These are phyloP conservation scores for Cirrhinus mrigala DNA, from an alignment of 2,797 vertebrate genomes.

Conservation along the genomic window DNA sequence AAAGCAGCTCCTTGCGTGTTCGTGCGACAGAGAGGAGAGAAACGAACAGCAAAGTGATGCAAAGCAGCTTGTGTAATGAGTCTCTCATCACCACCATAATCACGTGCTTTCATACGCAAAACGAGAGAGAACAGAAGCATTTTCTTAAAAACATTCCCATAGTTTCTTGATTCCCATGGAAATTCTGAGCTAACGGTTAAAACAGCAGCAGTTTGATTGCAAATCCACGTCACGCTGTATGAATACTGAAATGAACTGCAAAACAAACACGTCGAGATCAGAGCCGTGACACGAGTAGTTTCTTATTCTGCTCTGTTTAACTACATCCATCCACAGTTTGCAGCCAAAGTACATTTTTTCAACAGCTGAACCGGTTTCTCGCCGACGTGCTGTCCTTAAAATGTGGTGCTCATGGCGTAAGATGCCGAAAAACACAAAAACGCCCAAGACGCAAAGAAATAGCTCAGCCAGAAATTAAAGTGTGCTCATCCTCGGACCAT, in stretches of 20 bases:
- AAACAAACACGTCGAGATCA: not conserved
- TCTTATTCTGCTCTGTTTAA: no score
- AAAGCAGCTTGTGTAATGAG: not conserved
- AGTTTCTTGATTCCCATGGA: not conserved
- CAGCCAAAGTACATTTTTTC: no score
- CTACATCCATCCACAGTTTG: no score
- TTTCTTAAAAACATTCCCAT: not conserved
- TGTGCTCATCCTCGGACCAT: no score
- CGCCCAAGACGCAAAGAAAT: no score
- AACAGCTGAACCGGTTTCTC: not conserved
- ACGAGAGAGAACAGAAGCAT: not conserved
- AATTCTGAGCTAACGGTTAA: not conserved
- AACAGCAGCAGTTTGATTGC: not conserved
- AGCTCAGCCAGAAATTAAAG: no score
- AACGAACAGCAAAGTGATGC: not conserved
- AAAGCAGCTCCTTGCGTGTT: not conserved
- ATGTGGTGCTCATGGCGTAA: not conserved
- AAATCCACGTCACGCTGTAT: not conserved
- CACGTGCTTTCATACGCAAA: not conserved
- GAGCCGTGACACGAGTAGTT: no score
- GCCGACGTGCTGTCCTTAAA: accelerated
- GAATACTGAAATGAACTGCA: not conserved
- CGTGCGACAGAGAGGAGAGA: no score
- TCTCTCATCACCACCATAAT: not conserved
- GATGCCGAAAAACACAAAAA: not conserved